Evolutionary conservation across 2,888 invertebrate species (phyloP), one percentile per base, ranked within the genome.

Genomic region (Andrena camellia): DNA sequence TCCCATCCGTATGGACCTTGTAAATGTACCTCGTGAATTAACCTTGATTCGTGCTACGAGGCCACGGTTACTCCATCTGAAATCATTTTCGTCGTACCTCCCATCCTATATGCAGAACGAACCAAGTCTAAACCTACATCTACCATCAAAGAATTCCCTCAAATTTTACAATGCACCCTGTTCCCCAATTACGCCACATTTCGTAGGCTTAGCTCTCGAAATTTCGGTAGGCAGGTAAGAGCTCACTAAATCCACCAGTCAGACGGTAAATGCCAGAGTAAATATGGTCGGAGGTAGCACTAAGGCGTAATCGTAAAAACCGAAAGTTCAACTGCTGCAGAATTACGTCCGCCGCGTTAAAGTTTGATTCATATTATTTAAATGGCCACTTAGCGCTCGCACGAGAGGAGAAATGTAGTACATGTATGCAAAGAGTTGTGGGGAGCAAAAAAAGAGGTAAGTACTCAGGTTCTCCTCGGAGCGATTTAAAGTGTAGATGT

Each of bases 31-130:
- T 73, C 78, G 75, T 71, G 77, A 82, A 78, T 78, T 78, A 69
- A 64, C 79, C 83, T 87, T 81, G 82, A 86, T 81, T 81, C 81
- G 63, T 69, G 59, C 71, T 57, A 66, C 71, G 78, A 88, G 87
- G 82, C 80, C 85, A 87, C 63, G 82, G 78, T 62, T 85, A 84
- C 17, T 17, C 74, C 29, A 67, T 62, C 67, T 60, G 29, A 17
- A 42, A 85, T 79, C 67, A 62, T 80, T 78, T 70, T 31, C 35
- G 23, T 13, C 48, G 35, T 60, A 71, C 50, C 13, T 42, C 42
- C 17, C 1, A 1, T 5, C 17, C 17, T 42, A 42, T 42, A 17
- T 5, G 17, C 17, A 4, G 4, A 42, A 5, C 17, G 17, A 5
- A 17, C 42, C 42, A 42, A 42, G 42, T 1, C 13, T 42, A 42